Evolutionary conservation across 2,888 invertebrate genomes (phyloP), one percentile per base, ranked within the genome.

Genomic region (Orthosia cruda): DNA sequence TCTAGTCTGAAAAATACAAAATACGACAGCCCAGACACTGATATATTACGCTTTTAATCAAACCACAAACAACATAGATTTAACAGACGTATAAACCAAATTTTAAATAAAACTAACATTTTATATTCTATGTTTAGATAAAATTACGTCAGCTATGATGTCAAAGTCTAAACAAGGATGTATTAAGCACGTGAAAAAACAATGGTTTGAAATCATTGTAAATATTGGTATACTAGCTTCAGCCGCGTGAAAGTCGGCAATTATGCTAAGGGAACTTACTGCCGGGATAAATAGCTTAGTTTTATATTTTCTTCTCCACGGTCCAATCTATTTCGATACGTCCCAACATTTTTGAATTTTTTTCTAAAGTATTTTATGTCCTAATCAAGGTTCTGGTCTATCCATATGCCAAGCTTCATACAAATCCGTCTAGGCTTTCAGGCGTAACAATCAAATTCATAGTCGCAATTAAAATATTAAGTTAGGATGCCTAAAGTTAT

Each of bases 131-230:
- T 67, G 47, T 76, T 76, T 55, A 49, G 9, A 59, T 40, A 58
- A 23, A 68, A 55, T 80, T 52, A 79, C 84, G 79, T 85, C 85
- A 71, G 20, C 15, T 26, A 57, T 74, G 71, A 76, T 55, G 63
- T 70, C 70, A 71, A 72, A 57, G 55, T 20, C 72, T 71, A 13
- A 64, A 84, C 49, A 71, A 74, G 73, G 66, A 81, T 75, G 58
- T 78, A 61, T 79, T 77, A 50, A 50, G 52, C 45, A 64, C 23
- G n/a, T 40, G 49, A 40, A 76, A 67, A 83, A 78, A 47, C 70
- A 77, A 74, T 47, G 15, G 15, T 12, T 57, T 62, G 47, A 49
- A 49, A 49, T 55, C n/a, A 23, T 58, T 15, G n/a, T 32, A 23
- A 32, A 20, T 32, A 20, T 45, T 61, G 15, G 20, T 9, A 61